Conservation (phyloP, 2,888 invertebrate species). For the Phanerotoma sp. region DNA sequence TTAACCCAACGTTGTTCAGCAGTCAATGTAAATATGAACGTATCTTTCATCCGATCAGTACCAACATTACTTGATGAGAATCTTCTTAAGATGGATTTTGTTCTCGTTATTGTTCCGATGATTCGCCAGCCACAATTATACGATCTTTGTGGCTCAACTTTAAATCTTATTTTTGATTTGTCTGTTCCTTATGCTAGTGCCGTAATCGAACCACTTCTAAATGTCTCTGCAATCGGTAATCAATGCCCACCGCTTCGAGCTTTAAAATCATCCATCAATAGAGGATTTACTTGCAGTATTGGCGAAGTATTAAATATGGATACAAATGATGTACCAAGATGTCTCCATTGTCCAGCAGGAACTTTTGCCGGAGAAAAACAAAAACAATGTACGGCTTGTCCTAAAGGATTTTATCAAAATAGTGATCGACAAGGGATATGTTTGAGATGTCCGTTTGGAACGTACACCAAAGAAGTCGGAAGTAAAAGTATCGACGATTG, state of each 20-base stretch:
- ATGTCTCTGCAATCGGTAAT: conserved; percentile 86
- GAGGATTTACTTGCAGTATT: conserved; percentile 91
- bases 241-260: conserved; percentile 91
- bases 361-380: conserved; percentile 90
- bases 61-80: conserved; percentile 83
- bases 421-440: conserved; percentile 88
- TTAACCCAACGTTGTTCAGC: conserved; percentile 92
- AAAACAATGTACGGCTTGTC: conserved; percentile 88
- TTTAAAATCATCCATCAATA: conserved; percentile 76
- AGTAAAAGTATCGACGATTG: conserved; percentile 85
- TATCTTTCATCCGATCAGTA: conserved; percentile 81
- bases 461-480: conserved; percentile 88
- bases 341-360: conserved; percentile 96
- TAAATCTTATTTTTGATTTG: conserved; percentile 90
- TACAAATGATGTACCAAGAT: conserved; percentile 87
- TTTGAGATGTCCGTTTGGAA: conserved; percentile 86
- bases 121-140: conserved; percentile 89
- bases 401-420: conserved; percentile 91
- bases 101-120: conserved; percentile 83
- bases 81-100: conserved; percentile 86
- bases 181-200: conserved; percentile 91
- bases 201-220: conserved; percentile 84
- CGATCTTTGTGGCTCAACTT: conserved; percentile 91
- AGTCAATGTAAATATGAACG: conserved; percentile 92
- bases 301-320: conserved; percentile 95